Evolutionary conservation across 1,140 invertebrate species (phyloP).

Genomic region (Anadara kagoshimensis): DNA sequence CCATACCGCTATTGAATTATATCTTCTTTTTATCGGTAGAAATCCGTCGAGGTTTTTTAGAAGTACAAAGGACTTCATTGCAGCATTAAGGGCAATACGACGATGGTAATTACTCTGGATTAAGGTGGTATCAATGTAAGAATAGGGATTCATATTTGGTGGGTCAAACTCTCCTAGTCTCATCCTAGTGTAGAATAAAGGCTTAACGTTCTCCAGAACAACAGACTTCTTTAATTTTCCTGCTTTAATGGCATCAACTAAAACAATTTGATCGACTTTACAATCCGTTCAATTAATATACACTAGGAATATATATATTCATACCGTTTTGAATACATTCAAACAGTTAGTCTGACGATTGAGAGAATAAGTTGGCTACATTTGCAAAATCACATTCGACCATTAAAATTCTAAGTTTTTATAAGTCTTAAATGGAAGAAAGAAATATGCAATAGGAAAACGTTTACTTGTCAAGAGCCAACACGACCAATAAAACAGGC

Average conservation of each 20-base stretch:
- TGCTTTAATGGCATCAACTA: slow-evolving; percentile 59
- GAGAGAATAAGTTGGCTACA: too few species aligned
- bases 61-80: slow-evolving; percentile 67
- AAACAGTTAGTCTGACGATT: too few species aligned
- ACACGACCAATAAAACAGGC: too few species aligned
- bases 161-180: slow-evolving; percentile 71
- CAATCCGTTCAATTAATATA: too few species aligned
- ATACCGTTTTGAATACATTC: too few species aligned
- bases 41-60: slow-evolving; percentile 64
- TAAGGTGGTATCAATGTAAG: slow-evolving; percentile 48
- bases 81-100: slow-evolving; percentile 53
- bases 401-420: too few species aligned
- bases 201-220: slow-evolving; percentile 57
- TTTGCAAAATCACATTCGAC: too few species aligned
- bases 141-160: slow-evolving; percentile 63
- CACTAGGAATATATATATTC: too few species aligned
- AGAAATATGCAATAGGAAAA: too few species aligned
- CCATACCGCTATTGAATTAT: slow-evolving; percentile 48
- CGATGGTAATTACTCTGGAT: slow-evolving; percentile 63
- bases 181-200: slow-evolving; percentile 71
- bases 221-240: slow-evolving; percentile 50
- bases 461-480: too few species aligned
- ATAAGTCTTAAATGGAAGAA: too few species aligned
- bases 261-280: too few species aligned
- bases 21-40: slow-evolving; percentile 41